Evolutionary conservation across 1,140 invertebrate genomes (phyloP).

Genomic region (Pseudoatta argentina): DNA sequence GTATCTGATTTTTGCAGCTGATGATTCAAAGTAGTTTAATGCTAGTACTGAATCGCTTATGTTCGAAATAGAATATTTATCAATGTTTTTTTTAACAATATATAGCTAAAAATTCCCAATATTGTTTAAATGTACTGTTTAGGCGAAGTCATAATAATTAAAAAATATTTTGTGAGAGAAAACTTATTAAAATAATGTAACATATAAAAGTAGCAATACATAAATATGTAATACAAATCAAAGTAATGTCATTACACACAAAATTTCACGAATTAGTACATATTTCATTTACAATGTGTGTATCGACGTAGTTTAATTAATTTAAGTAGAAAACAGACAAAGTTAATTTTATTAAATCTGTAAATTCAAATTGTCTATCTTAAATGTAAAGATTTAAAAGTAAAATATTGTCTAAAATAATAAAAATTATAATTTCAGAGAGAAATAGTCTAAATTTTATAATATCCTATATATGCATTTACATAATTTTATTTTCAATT

Average conservation of each 20-base stretch:
- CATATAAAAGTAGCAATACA: not conserved
- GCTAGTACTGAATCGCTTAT: not conserved
- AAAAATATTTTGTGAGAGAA: not conserved
- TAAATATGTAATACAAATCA: not conserved
- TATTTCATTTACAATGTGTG: not conserved
- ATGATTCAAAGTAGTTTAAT: constrained; percentile 35
- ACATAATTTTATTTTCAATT: constrained; percentile 23
- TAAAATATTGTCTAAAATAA: not conserved
- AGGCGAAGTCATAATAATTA: not conserved
- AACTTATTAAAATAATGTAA: not conserved
- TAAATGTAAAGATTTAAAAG: not conserved
- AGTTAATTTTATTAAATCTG: not conserved
- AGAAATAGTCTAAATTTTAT: not conserved
- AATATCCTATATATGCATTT: not conserved
- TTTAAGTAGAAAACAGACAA: not conserved
- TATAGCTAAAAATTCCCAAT: not conserved
- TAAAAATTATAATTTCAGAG: constrained; percentile 1
- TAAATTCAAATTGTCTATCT: not conserved
- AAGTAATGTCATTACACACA: not conserved
- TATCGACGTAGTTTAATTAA: not conserved
- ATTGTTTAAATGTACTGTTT: not conserved
- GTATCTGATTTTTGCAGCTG: constrained; percentile 11
- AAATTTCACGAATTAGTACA: not conserved
- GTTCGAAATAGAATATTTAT: not conserved
- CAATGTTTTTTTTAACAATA: not conserved